phyloP scores from a whole-genome alignment of 2,888 invertebrate genomes.

The Machimus rusticus region DNA sequence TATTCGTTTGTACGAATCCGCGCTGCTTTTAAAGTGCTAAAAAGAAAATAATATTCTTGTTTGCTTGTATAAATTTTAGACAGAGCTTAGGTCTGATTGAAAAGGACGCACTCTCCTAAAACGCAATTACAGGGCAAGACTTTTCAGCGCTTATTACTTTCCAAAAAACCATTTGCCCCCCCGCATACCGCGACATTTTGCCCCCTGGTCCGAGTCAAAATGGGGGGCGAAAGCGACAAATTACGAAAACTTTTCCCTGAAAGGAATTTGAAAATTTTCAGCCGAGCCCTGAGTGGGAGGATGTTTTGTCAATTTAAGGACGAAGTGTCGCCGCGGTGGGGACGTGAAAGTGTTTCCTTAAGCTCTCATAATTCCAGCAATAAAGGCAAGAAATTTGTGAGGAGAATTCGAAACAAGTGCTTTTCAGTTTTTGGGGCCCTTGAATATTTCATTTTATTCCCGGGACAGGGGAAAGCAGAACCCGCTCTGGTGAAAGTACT shows the following conservation, averaged over 20 bases:
- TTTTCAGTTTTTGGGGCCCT: background rate
- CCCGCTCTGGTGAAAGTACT: background rate
- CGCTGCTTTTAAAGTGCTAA: background rate
- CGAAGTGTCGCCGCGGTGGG: background rate
- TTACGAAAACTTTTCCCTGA: background rate
- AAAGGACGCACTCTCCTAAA: background rate
- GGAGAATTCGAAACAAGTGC: background rate
- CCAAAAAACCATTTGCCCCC: background rate
- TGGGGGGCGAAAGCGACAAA: background rate
- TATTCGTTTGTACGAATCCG: background rate
- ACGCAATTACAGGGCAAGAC: background rate
- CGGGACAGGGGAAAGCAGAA: background rate
- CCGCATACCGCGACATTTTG: background rate
- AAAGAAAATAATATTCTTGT: background rate
- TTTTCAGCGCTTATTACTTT: background rate
- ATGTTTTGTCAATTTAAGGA: background rate
- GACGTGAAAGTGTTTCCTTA: background rate
- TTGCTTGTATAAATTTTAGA: background rate
- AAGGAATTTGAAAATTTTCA: background rate
- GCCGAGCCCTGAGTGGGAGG: background rate
- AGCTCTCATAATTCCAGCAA: background rate
- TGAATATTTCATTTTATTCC: background rate
- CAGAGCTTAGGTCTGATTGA: background rate
- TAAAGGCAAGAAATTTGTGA: background rate
- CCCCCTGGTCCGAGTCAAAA: background rate